Percentiles rank a stretch among this genome's conserved stretches.
Conservation (phyloP, 2,888 invertebrate genomes). For the Agrenia bidenticulata region DNA sequence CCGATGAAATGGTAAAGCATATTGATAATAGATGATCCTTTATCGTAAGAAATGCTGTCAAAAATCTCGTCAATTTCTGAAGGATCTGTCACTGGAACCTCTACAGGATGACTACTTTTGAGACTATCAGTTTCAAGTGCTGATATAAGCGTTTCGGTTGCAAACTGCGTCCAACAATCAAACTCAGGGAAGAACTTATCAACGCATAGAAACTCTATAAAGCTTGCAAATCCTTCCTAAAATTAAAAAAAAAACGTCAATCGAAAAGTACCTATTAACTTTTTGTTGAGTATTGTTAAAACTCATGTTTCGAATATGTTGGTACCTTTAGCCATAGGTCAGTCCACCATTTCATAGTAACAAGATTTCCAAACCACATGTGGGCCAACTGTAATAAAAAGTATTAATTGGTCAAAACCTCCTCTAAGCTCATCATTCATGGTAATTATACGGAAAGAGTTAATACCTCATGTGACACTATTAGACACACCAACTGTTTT, state of each 20-base stretch:
- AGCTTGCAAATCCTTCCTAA: conserved; percentile 61
- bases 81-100: conserved; percentile 53
- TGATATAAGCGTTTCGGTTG: conserved; percentile 57
- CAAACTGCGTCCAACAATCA: conserved; percentile 63
- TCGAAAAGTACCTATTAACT: background rate
- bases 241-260: background rate
- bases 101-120: conserved; percentile 57
- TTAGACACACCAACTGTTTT: conserved; percentile 58
- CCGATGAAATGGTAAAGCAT: conserved; percentile 56
- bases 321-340: conserved; percentile 11
- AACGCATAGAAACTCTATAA: conserved; percentile 63
- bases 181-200: conserved; percentile 62
- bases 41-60: conserved; percentile 55
- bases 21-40: conserved; percentile 56
- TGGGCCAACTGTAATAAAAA: background rate
- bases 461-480: conserved; percentile 47
- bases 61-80: conserved; percentile 54
- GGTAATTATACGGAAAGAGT: too few species aligned
- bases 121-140: conserved; percentile 60
- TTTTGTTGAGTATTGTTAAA: background rate
- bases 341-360: conserved; percentile 21
- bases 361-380: conserved; percentile 17
- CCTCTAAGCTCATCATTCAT: too few species aligned
- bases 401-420: too few species aligned
- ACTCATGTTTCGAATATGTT: too few species aligned